Percentiles rank a stretch among this genome's conserved stretches.
phyloP scores from a whole-genome alignment of 2,888 invertebrate genomes.

The Diarsia dahlii region DNA sequence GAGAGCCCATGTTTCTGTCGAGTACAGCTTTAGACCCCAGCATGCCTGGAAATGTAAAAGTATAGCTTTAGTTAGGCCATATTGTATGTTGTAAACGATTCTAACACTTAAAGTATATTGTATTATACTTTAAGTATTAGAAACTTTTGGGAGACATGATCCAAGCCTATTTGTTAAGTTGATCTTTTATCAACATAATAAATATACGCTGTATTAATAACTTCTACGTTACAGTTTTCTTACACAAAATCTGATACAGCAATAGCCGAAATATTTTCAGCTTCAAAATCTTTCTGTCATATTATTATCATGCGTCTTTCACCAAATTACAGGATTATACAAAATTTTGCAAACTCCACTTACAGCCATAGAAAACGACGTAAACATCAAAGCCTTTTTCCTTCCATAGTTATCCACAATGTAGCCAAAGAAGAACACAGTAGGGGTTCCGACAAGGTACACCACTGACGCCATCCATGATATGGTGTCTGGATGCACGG shows the following conservation, averaged over 20 bases:
- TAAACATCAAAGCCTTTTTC: conserved; percentile 86
- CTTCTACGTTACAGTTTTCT: not conserved
- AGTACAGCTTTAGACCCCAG: conserved; percentile 85
- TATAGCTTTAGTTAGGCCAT: not conserved
- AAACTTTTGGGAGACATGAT: not conserved
- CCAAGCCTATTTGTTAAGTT: not conserved
- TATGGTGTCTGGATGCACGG: conserved; percentile 85
- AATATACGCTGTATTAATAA: not conserved
- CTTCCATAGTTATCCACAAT: conserved; percentile 89
- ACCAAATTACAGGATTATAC: no score
- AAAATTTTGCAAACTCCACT: no score
- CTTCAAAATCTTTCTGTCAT: not conserved
- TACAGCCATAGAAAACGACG: conserved; percentile 85
- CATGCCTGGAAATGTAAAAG: conserved; percentile 75
- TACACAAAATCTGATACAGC: not conserved
- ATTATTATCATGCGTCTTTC: not conserved
- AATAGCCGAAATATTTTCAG: no score
- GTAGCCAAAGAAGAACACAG: conserved; percentile 89
- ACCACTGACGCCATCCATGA: conserved; percentile 91
- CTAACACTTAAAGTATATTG: no score
- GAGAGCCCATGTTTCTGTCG: conserved; percentile 85
- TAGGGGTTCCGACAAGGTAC: conserved; percentile 89
- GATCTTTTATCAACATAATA: not conserved
- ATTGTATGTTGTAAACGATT: no score
- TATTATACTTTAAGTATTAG: no score